Conservation (phyloP, 2,888 invertebrate genomes). For the Rhodophaea formosa region DNA sequence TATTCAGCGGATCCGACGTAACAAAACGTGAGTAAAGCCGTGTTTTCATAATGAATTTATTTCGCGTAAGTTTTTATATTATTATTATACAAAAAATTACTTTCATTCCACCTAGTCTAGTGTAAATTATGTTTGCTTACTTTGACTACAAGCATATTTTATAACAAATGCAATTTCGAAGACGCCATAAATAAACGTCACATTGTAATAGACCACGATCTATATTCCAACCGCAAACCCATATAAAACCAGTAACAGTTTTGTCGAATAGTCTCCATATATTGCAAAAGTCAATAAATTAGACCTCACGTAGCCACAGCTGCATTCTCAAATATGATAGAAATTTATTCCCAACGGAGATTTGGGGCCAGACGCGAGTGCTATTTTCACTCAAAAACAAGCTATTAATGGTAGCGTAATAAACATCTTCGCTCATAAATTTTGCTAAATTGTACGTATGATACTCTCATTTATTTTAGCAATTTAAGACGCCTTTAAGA, state of each 20-base stretch:
- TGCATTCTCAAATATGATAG: constrained; percentile 18
- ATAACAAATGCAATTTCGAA: background rate
- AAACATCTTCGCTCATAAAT: constrained; percentile 1
- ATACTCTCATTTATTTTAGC: background rate
- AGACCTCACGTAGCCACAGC: constrained; percentile 8
- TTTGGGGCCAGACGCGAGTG: constrained; percentile 14
- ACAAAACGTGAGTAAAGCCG: too few species aligned
- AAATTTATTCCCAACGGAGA: constrained; percentile 15
- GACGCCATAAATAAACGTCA: background rate
- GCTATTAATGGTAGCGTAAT: constrained; percentile 15
- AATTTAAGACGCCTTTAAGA: background rate
- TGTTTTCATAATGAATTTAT: too few species aligned
- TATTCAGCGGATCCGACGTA: too few species aligned
- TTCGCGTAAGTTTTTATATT: too few species aligned
- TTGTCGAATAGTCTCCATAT: background rate
- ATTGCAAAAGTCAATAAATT: constrained; percentile 13
- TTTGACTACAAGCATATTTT: too few species aligned
- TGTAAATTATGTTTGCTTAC: too few species aligned
- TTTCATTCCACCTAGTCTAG: too few species aligned
- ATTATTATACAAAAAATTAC: too few species aligned
- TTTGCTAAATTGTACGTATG: constrained; percentile 2
- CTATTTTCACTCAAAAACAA: constrained; percentile 13
- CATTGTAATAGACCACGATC: background rate
- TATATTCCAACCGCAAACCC: background rate
- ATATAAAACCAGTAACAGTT: background rate